Conservation (phyloP, 2,888 invertebrate genomes). For the Parnassius apollo region DNA sequence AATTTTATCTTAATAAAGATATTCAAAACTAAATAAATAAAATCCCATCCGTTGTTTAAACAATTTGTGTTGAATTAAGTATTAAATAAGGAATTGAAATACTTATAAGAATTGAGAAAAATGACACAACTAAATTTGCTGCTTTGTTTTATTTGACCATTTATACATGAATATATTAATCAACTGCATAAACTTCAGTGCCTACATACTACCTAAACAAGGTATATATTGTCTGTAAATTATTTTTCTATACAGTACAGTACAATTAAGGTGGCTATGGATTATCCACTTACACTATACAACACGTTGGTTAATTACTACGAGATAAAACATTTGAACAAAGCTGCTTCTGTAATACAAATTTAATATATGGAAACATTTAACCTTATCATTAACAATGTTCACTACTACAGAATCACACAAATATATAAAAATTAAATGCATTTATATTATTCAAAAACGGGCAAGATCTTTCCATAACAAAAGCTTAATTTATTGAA, state of each 20-base stretch:
- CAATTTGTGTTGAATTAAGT: too few species aligned
- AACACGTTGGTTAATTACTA: conserved; percentile 25
- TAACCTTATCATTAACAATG: background rate
- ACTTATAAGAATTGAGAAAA: conserved; percentile 15
- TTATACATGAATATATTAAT: conserved; percentile 75
- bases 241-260: conserved; percentile 66
- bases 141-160: conserved; percentile 71
- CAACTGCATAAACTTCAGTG: conserved; percentile 79
- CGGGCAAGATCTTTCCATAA: background rate
- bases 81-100: too few species aligned
- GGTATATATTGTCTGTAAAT: conserved; percentile 75
- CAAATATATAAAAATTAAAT: conserved; percentile 55
- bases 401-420: conserved; percentile 37
- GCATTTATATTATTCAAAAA: conserved; percentile 4
- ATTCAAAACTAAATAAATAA: too few species aligned
- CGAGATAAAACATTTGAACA: conserved; percentile 29
- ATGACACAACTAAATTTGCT: conserved; percentile 46
- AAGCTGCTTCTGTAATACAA: conserved; percentile 29
- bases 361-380: conserved; percentile 6
- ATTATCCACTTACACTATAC: conserved; percentile 36
- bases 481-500: too few species aligned
- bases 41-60: too few species aligned
- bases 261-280: conserved; percentile 63
- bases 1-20: too few species aligned
- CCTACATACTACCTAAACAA: conserved; percentile 79